Evolutionary conservation across 1,140 invertebrate species (phyloP), one percentile per base, ranked within the genome.

Genomic region (Aradophagus sp.): DNA sequence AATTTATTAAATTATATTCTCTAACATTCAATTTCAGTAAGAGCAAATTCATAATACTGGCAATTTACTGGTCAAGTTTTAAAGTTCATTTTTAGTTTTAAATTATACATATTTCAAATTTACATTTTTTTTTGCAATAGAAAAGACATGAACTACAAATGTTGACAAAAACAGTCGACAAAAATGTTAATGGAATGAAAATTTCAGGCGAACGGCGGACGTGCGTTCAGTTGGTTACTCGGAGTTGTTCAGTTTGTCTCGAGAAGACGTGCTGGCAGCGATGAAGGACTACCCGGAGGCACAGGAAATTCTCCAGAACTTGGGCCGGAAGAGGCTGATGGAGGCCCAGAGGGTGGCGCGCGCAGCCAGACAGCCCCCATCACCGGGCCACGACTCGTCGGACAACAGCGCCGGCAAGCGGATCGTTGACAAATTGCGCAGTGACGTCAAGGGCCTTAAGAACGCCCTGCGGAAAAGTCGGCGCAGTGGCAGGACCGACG

Each of bases 221-320:
- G 96, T 99, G 0, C 88, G 95, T 50, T 97, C 96, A 0, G 95
- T 99, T 1, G 96, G 96, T 0, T 99, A 98, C 76, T 96, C 96
- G 0, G 97, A 98, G 80, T 87, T 99, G 1, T 98, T 99, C 84
- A 97, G 95, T 26, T 84, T 99, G 0, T 97, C 96, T 0, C 88
- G 96, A n/a, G 96, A 98, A 84, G 96, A 98, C 77, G 95, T 98
- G 0, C 80, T 98, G 6, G 90, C 92, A 0, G 96, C 96, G 1
- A 95, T 98, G 91, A 97, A 97, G 81, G 96, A 98, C 80, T 97
- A 98, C 75, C 97, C 96, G 0, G 96, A 98, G 82, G 97, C 97
- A 0, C 94, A 98, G 85, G 95, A 97, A 78, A 96, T 97, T 42
- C 86, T 97, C 1, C 93, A 96, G 78, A 94, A 91, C 10, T 86